Evolutionary conservation across 2,888 invertebrate genomes (phyloP), one percentile per base, ranked within the genome.

Genomic region (Hesperia comma): DNA sequence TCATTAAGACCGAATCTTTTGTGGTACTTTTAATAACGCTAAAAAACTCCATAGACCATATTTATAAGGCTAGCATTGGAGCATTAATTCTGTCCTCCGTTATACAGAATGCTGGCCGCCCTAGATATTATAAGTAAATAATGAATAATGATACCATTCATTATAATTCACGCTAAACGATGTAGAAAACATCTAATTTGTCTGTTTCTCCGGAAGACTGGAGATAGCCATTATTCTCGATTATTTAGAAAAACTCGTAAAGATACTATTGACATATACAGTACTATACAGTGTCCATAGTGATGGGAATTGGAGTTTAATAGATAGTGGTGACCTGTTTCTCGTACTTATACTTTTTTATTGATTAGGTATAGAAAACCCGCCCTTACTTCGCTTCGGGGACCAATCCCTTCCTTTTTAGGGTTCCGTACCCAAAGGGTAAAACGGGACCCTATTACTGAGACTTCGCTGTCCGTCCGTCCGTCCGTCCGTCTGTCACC

Each of bases 111-210:
- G 41, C 5, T 62, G 62, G 54, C 10, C 43, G 17, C 54, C 54
- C 62, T 15, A 43, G 41, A 55, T 43, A 54, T 61, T 53, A 54
- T 55, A 62, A 62, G 54, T 41, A 62, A 55, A 62, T 62, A 61
- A 53, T 61, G 53, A 61, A 54, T 61, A 41, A 61, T 61, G 61
- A 61, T 41, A 15, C 33, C 61, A 61, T 63, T 55, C 41, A 54
- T 63, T 55, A 63, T 63, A 43, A 63, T 43, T 63, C 55, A 33
- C 33, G 55, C 19, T 63, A 26, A 63, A 55, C 55, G 63, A 17
- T 37, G 53, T 55, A 17, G 37, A 63, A 55, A 63, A 58, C 32
- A 21, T 21, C 51, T 21, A 51, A 51, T 21, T 19, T 51, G 51
- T 21, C 51, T 21, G 21, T 21, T 51, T 21, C 21, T 51, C 14